Base-by-base conservation (phyloP, 2,797 vertebrate species). In the Sylvilagus floridanus region DNA sequence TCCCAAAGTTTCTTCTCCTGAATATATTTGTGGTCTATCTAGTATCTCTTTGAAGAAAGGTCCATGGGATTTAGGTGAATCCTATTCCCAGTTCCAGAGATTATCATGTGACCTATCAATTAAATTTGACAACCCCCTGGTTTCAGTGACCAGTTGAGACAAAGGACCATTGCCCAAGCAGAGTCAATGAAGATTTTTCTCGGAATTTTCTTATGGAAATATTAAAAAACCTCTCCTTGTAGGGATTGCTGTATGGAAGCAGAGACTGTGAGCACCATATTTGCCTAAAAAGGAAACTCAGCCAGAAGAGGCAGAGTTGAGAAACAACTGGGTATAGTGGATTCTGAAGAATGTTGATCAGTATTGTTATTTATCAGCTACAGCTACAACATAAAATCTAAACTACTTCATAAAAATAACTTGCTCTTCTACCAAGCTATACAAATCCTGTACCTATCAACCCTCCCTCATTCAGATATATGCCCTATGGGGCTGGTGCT, bases 1-100 rank as follows among this genome's bases (percentile, higher is more conserved):
- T 89, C 91, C 19, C 28, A 54, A 78, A 68, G 72, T 88, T 50
- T 94, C 35, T 78, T 88, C 37, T 71, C 17, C n/a, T 84, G 72
- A 26, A 66, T 21, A 16, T 90, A 72, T 50, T 21, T 78, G 13
- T 52, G 10, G 21, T 72, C 28, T 52, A 19, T 63, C 30, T 28
- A 84, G 19, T 66, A 91, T 81, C 57, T 77, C 35, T 77, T 93
- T 65, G 54, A 19, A 12, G 22, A 84, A 72, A 95, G 78, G 35
- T 12, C 65, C 13, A 16, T 30, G 17, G 22, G n/a, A 54, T 57
- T 92, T 47, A 72, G 32, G 42, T 79, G 7, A 13, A 63, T 60
- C 26, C 30, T 19, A 66, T 2, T 79, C 21, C 75, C 26, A 69
- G 14, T 73, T 91, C 30, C 54, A 90, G 69, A 24, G 57, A 57